phyloP scores from a whole-genome alignment of 2,888 invertebrate species.

The Pterostichus niger region DNA sequence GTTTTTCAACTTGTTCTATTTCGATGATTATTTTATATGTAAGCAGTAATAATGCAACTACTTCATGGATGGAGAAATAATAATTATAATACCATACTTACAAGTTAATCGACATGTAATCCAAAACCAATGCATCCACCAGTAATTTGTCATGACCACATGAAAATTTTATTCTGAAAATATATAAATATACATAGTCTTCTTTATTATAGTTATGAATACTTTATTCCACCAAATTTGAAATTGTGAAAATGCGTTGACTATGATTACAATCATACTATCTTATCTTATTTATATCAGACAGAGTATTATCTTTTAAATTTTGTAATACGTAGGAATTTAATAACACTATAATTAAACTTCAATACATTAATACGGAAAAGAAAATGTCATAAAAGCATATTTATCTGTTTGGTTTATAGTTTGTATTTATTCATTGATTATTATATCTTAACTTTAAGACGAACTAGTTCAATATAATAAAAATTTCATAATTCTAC shows the following conservation, averaged over 20 bases:
- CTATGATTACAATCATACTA: too few species aligned
- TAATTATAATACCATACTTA: slow-evolving; percentile 68
- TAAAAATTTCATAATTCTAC: neutral
- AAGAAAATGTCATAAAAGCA: neutral
- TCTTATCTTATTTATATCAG: too few species aligned
- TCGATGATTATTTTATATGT: too few species aligned
- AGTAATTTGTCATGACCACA: slow-evolving; percentile 89
- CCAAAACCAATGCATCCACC: slow-evolving; percentile 95
- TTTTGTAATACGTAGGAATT: neutral
- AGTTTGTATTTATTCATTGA: too few species aligned
- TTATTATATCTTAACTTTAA: neutral
- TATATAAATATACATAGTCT: neutral
- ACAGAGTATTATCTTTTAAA: too few species aligned
- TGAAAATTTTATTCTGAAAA: slow-evolving; percentile 68
- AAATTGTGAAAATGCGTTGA: neutral
- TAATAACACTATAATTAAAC: slow-evolving; percentile 1
- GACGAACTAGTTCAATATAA: neutral
- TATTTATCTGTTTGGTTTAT: neutral
- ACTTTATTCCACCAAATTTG: neutral
- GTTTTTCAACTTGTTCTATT: too few species aligned
- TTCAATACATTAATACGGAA: neutral
- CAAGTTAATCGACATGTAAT: slow-evolving; percentile 82
- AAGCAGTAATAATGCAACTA: too few species aligned
- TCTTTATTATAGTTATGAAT: neutral
- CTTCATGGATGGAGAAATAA: too few species aligned